Evolutionary conservation across 2,113 vertebrate genomes (phyloP).

Genomic region (Notechis scutatus): DNA sequence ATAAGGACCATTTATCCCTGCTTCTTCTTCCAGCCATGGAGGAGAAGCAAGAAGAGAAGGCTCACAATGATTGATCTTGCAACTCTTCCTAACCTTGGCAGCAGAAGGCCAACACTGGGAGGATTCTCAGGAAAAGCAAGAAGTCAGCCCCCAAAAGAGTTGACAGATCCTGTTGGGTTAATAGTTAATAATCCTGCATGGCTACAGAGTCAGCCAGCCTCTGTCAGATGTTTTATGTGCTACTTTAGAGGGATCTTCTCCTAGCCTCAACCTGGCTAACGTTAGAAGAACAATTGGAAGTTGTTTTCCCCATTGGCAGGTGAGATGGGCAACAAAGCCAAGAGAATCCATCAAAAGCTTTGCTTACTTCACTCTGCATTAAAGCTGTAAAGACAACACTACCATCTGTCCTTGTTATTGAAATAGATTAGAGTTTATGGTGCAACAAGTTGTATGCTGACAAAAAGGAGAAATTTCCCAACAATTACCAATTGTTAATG

Average conservation of each 20-base stretch:
- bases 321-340: neutral
- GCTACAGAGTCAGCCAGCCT: neutral
- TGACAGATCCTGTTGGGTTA: neutral
- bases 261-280: neutral
- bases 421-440: neutral
- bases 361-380: neutral
- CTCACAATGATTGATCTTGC: neutral
- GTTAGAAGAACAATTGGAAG: neutral
- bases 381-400: neutral
- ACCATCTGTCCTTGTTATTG: neutral
- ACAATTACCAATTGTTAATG: neutral
- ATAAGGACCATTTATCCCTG: neutral
- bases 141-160: neutral
- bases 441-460: neutral
- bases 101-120: neutral
- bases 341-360: neutral
- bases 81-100: neutral
- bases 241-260: neutral
- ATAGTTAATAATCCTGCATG: neutral
- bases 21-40: neutral
- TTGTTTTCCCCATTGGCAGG: neutral
- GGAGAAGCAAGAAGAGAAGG: neutral
- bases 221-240: neutral
- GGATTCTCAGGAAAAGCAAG: neutral
- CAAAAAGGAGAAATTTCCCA: neutral